Conservation (phyloP, 2,888 invertebrate species). For the Mesorhabditis spiculigera region DNA sequence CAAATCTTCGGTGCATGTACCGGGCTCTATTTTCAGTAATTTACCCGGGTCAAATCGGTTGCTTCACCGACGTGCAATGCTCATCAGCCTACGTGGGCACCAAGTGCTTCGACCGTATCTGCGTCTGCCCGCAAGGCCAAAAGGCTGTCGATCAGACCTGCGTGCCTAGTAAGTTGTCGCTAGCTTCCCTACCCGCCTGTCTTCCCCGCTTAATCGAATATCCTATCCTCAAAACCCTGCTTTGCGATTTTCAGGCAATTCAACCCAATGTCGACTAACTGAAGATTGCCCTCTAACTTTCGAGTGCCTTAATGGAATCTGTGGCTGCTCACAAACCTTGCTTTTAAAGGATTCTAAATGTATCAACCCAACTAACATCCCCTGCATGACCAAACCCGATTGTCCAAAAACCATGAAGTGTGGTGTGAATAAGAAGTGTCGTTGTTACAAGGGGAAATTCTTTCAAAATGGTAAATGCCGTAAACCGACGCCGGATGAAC, state of each 20-base stretch:
- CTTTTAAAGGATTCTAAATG: slow-evolving; percentile 17
- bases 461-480: background rate
- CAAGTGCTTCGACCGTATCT: slow-evolving; percentile 48
- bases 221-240: too few species aligned
- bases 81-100: slow-evolving; percentile 52
- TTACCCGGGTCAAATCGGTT: slow-evolving; percentile 58
- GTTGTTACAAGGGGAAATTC: background rate
- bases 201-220: too few species aligned
- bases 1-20: background rate
- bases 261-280: too few species aligned
- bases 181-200: background rate
- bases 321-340: background rate
- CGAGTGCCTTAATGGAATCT: too few species aligned
- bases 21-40: slow-evolving; percentile 47
- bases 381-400: slow-evolving; percentile 19
- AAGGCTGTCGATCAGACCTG: slow-evolving; percentile 56
- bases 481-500: background rate
- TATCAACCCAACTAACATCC: slow-evolving; percentile 18
- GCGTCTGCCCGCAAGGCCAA: slow-evolving; percentile 56
- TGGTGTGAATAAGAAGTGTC: background rate
- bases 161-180: slow-evolving; percentile 47
- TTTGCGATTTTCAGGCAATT: too few species aligned
- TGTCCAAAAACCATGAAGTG: slow-evolving; percentile 12
- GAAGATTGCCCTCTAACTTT: too few species aligned
- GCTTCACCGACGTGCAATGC: slow-evolving; percentile 55